Conservation (phyloP, 1,140 invertebrate genomes). For the Dermatophagoides farinae region DNA sequence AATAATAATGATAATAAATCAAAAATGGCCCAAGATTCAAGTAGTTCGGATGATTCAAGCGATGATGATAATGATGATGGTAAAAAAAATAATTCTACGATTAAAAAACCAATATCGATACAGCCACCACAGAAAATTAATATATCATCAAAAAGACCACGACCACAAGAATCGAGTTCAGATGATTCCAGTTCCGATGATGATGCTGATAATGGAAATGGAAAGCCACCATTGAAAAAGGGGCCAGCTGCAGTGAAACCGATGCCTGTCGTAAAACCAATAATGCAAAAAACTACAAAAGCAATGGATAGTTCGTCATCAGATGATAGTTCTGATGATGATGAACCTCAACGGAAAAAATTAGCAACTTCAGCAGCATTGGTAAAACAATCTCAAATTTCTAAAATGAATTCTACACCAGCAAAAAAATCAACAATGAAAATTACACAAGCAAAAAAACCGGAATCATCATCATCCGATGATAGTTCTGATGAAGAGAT, state of each 20-base stretch:
- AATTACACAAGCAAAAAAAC: neutral
- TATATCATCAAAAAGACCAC: neutral
- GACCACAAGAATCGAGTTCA: neutral
- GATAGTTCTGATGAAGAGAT: constrained; percentile 3
- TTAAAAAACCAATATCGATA: too few species aligned
- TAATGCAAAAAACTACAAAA: neutral
- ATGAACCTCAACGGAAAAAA: neutral
- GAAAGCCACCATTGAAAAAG: neutral
- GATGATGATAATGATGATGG: neutral
- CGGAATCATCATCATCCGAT: neutral
- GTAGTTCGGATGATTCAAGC: neutral
- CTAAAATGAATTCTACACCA: neutral
- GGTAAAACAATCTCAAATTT: neutral
- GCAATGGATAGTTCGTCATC: neutral
- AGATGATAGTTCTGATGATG: constrained; percentile 4
- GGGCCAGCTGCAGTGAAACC: neutral
- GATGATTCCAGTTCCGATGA: neutral
- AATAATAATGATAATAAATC: neutral
- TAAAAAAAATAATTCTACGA: too few species aligned
- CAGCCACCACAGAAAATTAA: too few species aligned
- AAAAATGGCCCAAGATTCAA: neutral
- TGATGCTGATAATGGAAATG: neutral
- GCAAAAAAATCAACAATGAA: constrained; percentile 3
- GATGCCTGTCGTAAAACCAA: neutral
- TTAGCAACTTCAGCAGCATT: neutral